These are phyloP conservation scores for Aphidoletes aphidimyza DNA, from an alignment of 2,888 invertebrate species.

Conservation along the genomic window DNA sequence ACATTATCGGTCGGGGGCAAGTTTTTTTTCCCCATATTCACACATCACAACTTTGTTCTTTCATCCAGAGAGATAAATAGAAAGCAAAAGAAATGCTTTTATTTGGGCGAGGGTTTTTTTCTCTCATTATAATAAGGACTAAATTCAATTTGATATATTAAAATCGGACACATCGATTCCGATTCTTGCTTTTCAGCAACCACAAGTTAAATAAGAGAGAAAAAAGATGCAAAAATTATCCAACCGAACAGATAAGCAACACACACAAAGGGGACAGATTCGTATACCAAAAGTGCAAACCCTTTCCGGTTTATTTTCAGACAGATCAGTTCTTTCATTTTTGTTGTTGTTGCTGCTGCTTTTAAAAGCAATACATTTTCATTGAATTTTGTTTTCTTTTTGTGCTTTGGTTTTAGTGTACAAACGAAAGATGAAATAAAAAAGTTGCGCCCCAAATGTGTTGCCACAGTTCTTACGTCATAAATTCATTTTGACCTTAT, in stretches of 20 bases:
- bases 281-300: neutral
- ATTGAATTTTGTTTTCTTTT: neutral
- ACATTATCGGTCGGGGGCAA: no score
- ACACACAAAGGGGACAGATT: no score
- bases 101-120: no score
- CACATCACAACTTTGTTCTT: no score
- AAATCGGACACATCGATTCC: neutral
- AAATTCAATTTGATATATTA: neutral
- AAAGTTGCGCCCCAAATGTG: neutral
- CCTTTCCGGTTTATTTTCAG: neutral
- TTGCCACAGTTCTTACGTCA: constrained; percentile 12
- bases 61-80: no score
- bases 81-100: no score
- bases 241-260: no score
- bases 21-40: no score
- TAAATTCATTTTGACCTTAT: constrained; percentile 43
- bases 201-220: neutral
- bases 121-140: neutral
- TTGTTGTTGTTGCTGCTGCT: neutral
- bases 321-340: neutral
- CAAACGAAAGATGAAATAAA: neutral
- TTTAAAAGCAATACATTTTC: no score
- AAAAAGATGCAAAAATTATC: neutral
- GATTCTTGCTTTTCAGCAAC: neutral
- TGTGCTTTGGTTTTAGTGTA: neutral